These are phyloP conservation scores for Callyntrura guangdongensis DNA, from an alignment of 2,888 invertebrate genomes.

Conservation along the genomic window DNA sequence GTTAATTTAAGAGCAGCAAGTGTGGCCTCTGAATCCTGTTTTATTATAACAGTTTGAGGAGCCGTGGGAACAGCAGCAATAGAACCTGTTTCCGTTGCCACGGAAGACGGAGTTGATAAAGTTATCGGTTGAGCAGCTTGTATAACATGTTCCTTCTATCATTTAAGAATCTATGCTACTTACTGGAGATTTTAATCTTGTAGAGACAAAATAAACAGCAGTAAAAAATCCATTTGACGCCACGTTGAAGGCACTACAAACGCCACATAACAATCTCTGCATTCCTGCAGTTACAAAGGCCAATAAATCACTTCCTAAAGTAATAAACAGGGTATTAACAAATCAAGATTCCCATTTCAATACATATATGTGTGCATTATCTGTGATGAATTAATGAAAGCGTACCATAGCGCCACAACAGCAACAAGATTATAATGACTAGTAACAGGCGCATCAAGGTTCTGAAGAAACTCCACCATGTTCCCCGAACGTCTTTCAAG, in stretches of 20 bases:
- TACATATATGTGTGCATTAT: background rate
- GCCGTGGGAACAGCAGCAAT: background rate
- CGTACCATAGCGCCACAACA: slow-evolving; percentile 57
- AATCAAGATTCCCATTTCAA: background rate
- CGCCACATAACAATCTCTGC: background rate
- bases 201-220: background rate
- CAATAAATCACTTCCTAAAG: slow-evolving; percentile 24
- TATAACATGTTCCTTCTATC: background rate
- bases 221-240: slow-evolving; percentile 27
- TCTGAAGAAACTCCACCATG: background rate
- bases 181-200: background rate
- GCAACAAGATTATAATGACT: slow-evolving; percentile 46
- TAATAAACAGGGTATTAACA: background rate
- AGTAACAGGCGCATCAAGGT: slow-evolving; percentile 13
- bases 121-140: slow-evolving; percentile 10
- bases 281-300: background rate
- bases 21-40: slow-evolving; percentile 23
- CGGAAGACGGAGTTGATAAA: slow-evolving; percentile 59
- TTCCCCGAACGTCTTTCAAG: background rate
- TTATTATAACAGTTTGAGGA: background rate
- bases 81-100: slow-evolving; percentile 21
- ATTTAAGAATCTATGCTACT: background rate
- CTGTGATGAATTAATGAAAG: background rate
- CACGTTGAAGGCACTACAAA: slow-evolving; percentile 42
- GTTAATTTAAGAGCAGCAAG: slow-evolving; percentile 42